Percentiles rank a stretch among this genome's conserved stretches.
phyloP scores from a whole-genome alignment of 2,113 vertebrate genomes.

The Dascyllus trimaculatus region DNA sequence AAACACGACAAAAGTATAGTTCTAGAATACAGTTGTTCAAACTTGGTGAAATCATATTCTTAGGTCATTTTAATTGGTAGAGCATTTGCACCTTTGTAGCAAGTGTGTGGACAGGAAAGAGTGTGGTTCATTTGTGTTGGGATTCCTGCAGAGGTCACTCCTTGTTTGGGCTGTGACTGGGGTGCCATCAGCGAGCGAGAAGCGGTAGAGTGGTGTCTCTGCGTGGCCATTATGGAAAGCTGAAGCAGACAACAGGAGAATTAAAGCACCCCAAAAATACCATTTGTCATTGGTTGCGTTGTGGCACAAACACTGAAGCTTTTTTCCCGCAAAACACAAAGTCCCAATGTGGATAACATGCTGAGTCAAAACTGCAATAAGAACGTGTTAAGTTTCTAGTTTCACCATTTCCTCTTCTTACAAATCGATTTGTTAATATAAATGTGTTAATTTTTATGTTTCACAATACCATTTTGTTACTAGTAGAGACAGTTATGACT shows the following conservation, averaged over 20 bases:
- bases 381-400: neutral
- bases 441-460: neutral
- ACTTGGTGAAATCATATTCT: neutral
- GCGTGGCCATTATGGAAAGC: conserved; percentile 93
- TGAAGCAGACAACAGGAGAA: conserved; percentile 68
- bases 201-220: conserved; percentile 94
- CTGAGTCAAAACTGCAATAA: neutral
- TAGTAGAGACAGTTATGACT: neutral
- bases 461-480: neutral
- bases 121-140: conserved; percentile 90
- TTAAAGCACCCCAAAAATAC: neutral
- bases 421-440: neutral
- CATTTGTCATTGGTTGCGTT: neutral
- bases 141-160: conserved; percentile 93
- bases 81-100: conserved; percentile 89
- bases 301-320: neutral
- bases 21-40: neutral
- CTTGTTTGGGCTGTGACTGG: conserved; percentile 95
- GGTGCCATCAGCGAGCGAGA: conserved; percentile 95
- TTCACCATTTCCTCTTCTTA: neutral
- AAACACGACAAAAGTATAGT: neutral
- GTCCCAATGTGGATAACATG: neutral
- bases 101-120: conserved; percentile 96
- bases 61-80: neutral
- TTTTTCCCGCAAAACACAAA: neutral